phyloP scores from a whole-genome alignment of 1,140 invertebrate genomes.

The Semibalanus balanoides region DNA sequence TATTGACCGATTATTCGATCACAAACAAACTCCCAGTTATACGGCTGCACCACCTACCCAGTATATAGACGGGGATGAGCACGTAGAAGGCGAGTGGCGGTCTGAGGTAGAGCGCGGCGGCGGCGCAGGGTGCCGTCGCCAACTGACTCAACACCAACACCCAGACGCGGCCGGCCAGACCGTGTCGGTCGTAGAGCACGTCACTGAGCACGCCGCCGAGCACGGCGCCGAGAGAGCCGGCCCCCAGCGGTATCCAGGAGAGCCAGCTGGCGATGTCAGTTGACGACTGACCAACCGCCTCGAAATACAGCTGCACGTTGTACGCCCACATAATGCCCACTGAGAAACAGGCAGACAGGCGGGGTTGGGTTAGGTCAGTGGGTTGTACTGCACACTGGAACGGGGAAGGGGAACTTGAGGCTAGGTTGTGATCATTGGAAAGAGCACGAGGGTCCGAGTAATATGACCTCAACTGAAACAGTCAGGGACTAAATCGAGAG shows the following conservation, averaged over 20 bases:
- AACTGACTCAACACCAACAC: neutral
- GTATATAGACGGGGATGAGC: neutral
- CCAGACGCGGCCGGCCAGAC: neutral
- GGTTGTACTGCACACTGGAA: no score
- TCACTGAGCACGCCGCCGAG: neutral
- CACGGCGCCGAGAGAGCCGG: constrained; percentile 18
- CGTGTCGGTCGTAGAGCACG: neutral
- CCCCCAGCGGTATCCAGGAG: constrained; percentile 33
- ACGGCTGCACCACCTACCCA: neutral
- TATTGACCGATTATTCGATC: no score
- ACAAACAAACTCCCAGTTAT: no score
- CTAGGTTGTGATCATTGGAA: no score
- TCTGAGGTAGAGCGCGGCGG: neutral
- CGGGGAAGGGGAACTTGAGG: no score
- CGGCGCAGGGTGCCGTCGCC: neutral
- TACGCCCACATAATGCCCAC: constrained; percentile 35
- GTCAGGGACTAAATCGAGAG: no score
- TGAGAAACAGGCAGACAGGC: constrained; percentile 3
- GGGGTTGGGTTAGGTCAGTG: no score
- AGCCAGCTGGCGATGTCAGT: constrained; percentile 30
- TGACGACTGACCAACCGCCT: constrained; percentile 26
- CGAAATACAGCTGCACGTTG: constrained; percentile 34
- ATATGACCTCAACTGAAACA: no score
- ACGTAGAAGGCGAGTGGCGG: neutral
- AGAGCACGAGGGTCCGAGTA: no score